These are phyloP conservation scores for Meloe dianella DNA, from an alignment of 2,888 invertebrate genomes.

Conservation along the genomic window DNA sequence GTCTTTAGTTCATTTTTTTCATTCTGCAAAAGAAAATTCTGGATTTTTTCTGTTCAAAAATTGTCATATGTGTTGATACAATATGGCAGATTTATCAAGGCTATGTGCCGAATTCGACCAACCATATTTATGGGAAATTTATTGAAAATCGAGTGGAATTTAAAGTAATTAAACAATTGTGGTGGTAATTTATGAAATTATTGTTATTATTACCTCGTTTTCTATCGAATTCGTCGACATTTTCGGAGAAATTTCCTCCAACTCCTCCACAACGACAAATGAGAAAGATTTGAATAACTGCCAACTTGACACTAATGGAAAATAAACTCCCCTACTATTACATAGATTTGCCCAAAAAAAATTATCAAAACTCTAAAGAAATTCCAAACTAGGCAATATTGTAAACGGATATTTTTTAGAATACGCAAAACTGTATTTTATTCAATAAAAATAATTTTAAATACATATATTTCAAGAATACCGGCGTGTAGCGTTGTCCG, in stretches of 20 bases:
- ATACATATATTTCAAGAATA: too few species aligned
- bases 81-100: slow-evolving; percentile 41
- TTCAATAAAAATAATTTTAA: too few species aligned
- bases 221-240: slow-evolving; percentile 31
- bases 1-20: slow-evolving; percentile 54
- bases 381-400: too few species aligned
- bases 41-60: background rate
- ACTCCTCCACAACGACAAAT: slow-evolving; percentile 1
- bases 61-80: slow-evolving; percentile 30
- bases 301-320: background rate
- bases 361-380: background rate
- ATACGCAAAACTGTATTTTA: too few species aligned
- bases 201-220: slow-evolving; percentile 26
- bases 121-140: background rate
- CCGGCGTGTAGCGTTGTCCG: too few species aligned
- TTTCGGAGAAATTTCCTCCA: slow-evolving; percentile 13
- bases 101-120: background rate
- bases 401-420: too few species aligned
- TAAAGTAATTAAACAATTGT: background rate
- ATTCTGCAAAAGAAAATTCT: slow-evolving; percentile 42
- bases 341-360: background rate
- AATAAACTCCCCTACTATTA: background rate
- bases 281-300: background rate
- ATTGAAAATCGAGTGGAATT: background rate
- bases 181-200: background rate